Evolutionary conservation across 2,113 vertebrate species (phyloP), one percentile per base, ranked within the genome.

Genomic region (Bubo blakistoni): DNA sequence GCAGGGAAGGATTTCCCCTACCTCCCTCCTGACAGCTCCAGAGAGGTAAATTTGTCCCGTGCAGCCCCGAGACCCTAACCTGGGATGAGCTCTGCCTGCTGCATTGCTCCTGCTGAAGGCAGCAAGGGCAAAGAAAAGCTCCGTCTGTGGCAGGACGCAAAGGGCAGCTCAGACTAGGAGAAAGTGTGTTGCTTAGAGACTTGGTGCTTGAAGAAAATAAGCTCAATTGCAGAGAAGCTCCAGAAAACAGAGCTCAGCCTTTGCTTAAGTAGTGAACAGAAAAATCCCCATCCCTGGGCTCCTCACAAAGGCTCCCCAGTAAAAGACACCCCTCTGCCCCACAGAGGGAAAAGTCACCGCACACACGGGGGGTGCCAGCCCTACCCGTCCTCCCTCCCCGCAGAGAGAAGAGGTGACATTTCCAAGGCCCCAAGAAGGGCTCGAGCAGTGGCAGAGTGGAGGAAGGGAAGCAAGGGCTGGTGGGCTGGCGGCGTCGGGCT

Each of bases 321-420:
- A 20, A 55, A 27, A 58, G 46, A 10, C 4, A 34, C 40, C 40
- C 47, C 1, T 11, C 8, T 10, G 24, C 32, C 29, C 22, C 57
- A 20, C 34, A 6, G 6, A 1, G 3, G 18, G 51, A 22, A 51
- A 13, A 3, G 59, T 6, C 61, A 10, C 38, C 0, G 6, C 59
- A 10, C 25, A 1, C 34, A 1, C 25, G 16, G 13, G 24, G 62
- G 32, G 16, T 6, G 19, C 27, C 81, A 63, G 61, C n/a, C 18
- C 36, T n/a, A 12, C 16, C 57, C 2, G 1, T 16, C 40, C 40
- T 57, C n/a, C 40, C 55, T 49, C 32, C 46, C 44, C 2, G 0
- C 3, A 18, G 30, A 25, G 46, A 30, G 40, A 12, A 5, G 27
- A 19, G 24, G 5, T 22, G 14, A 22, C 19, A 4, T 16, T 47